A percentile compares a stretch with the other conserved stretches of the same genome.
Conservation (phyloP, 2,888 invertebrate species). For the Cephus spinipes region DNA sequence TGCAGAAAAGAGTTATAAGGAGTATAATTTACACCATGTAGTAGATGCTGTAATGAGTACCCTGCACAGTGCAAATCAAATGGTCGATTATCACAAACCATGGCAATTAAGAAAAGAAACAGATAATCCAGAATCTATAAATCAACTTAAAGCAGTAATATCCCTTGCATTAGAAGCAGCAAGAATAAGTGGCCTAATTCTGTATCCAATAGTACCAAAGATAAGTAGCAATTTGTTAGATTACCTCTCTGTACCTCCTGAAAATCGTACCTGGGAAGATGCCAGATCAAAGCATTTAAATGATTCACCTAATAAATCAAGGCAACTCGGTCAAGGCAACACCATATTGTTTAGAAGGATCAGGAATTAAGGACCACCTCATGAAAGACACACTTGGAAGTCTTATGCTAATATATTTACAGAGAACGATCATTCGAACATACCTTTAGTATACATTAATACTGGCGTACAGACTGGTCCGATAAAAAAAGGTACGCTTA, state of each 20-base stretch:
- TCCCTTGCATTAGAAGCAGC: slow-evolving; percentile 88
- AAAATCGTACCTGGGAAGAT: slow-evolving; percentile 69
- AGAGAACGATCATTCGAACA: slow-evolving; percentile 52
- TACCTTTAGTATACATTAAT: slow-evolving; percentile 50
- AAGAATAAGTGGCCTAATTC: slow-evolving; percentile 81
- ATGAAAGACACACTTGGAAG: slow-evolving; percentile 33
- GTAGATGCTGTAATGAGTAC: slow-evolving; percentile 82
- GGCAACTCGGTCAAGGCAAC: slow-evolving; percentile 30
- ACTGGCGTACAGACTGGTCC: slow-evolving; percentile 14
- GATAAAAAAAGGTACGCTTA: too few relatives aligned
- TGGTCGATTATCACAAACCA: slow-evolving; percentile 88
- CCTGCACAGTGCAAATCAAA: slow-evolving; percentile 84
- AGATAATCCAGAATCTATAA: slow-evolving; percentile 64
- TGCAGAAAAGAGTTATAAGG: slow-evolving; percentile 77
- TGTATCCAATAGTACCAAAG: slow-evolving; percentile 89
- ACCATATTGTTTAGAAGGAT: slow-evolving; percentile 51
- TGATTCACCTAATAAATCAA: slow-evolving; percentile 1
- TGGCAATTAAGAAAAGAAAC: slow-evolving; percentile 84
- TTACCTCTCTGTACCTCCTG: slow-evolving; percentile 71
- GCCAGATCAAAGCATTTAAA: slow-evolving; percentile 50
- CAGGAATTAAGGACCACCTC: slow-evolving; percentile 19
- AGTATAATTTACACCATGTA: slow-evolving; percentile 85
- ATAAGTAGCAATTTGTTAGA: slow-evolving; percentile 77
- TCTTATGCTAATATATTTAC: slow-evolving; percentile 56
- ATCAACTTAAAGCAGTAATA: slow-evolving; percentile 79